phyloP scores from a whole-genome alignment of 2,113 vertebrate genomes.

The Thinocorus orbignyianus region DNA sequence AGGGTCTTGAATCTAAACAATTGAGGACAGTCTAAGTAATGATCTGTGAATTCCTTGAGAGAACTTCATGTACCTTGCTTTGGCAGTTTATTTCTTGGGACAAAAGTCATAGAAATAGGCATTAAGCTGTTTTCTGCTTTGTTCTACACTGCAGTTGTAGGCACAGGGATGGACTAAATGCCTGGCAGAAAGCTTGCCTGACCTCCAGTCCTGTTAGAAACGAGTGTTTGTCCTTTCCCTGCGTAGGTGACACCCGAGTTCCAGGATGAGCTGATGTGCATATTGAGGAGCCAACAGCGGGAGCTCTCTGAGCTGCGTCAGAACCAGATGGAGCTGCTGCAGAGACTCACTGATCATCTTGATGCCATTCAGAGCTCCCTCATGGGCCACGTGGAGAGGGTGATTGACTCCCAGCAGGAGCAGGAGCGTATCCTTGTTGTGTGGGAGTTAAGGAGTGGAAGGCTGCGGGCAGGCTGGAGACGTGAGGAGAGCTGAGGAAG shows the following conservation, averaged over 20 bases:
- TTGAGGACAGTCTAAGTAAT: not conserved
- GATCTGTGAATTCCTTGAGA: not conserved
- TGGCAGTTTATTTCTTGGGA: not conserved
- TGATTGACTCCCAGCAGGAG: conserved; percentile 86
- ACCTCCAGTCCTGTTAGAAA: not conserved
- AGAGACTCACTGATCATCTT: conserved; percentile 83
- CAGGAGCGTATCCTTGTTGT: conserved; percentile 92
- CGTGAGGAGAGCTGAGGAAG: not conserved
- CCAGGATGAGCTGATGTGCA: conserved; percentile 86
- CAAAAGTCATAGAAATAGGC: not conserved
- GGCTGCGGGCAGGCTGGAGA: not conserved
- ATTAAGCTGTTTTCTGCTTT: not conserved
- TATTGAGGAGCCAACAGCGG: conserved; percentile 90
- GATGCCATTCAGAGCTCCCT: conserved; percentile 88
- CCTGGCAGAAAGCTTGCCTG: not conserved
- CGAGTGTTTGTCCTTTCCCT: not conserved
- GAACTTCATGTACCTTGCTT: not conserved
- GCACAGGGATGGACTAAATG: not conserved
- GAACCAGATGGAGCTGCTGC: conserved; percentile 83
- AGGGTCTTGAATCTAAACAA: not conserved
- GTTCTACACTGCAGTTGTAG: not conserved
- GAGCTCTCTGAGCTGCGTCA: conserved; percentile 87
- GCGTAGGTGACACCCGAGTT: conserved; percentile 79
- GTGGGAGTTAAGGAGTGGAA: not conserved
- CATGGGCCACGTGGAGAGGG: conserved; percentile 86